phyloP scores from a whole-genome alignment of 2,113 vertebrate species.

The Pygoscelis antarcticus region DNA sequence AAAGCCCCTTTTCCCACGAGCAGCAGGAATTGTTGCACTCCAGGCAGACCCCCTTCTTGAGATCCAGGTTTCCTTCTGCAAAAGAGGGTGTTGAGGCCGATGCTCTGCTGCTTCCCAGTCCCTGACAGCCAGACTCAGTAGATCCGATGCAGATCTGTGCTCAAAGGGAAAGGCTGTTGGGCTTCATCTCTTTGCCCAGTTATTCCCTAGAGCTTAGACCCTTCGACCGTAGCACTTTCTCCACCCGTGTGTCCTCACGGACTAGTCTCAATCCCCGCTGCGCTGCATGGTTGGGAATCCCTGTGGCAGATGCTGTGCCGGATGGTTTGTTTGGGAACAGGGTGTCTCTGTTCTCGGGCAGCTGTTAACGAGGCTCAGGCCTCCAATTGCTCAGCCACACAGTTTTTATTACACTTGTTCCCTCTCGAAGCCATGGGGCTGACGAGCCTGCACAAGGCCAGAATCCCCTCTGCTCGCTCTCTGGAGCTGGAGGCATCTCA shows the following conservation, averaged over 20 bases:
- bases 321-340: background rate
- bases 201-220: background rate
- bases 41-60: background rate
- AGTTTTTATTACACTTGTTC: background rate
- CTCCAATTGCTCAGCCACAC: background rate
- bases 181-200: background rate
- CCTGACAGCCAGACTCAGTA: accelerated
- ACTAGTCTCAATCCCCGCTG: too few relatives aligned
- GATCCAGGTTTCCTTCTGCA: background rate
- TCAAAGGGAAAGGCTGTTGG: background rate
- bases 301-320: background rate
- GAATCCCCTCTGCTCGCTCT: background rate
- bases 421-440: background rate
- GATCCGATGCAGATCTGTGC: background rate
- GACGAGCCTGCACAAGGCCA: background rate
- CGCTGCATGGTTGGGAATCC: background rate
- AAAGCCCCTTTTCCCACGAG: background rate
- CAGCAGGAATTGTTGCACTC: background rate
- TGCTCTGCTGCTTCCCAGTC: background rate
- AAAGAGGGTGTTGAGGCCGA: background rate
- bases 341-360: background rate
- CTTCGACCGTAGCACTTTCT: accelerated
- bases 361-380: background rate
- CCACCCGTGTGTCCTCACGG: background rate
- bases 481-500: background rate